Conservation (phyloP, 2,888 invertebrate genomes). For the Malthinus seriepunctatus region DNA sequence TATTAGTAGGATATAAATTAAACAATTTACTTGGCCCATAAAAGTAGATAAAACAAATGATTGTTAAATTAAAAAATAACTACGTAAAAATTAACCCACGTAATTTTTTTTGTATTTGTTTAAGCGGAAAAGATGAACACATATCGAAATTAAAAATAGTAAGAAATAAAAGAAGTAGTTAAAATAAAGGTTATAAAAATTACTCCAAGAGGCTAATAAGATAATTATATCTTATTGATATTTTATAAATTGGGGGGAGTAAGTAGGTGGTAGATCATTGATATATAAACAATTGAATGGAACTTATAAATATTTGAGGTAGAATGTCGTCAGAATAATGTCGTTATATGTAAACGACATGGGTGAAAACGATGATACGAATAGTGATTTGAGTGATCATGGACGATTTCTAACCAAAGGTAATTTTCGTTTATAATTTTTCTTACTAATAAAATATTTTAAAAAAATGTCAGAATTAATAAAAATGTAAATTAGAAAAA, state of each 20-base stretch:
- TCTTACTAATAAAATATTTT: too few species aligned
- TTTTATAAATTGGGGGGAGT: conserved; percentile 24
- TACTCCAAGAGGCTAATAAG: conserved; percentile 24
- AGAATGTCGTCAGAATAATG: conserved; percentile 34
- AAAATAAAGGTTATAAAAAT: conserved; percentile 24
- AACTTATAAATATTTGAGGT: conserved; percentile 10
- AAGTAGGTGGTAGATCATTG: conserved; percentile 21
- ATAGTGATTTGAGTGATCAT: conserved; percentile 68
- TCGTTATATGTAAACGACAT: conserved; percentile 49
- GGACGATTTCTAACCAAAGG: conserved; percentile 80
- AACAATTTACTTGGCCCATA: conserved; percentile 19
- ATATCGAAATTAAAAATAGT: conserved; percentile 6
- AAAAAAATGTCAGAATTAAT: too few species aligned
- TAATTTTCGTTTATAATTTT: conserved; percentile 25
- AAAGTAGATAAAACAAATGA: conserved; percentile 16
- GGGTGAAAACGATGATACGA: conserved; percentile 75
- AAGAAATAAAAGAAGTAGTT: conserved; percentile 14
- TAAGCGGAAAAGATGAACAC: conserved; percentile 9
- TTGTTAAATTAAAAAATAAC: conserved; percentile 18
- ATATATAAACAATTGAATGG: conserved; percentile 29
- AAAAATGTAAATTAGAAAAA: too few species aligned
- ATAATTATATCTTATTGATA: conserved; percentile 26
- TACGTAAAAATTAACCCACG: conserved; percentile 15
- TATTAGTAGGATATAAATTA: conserved; percentile 14
- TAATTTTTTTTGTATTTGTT: conserved; percentile 3